Percentiles rank a stretch among this genome's conserved stretches.
phyloP scores from a whole-genome alignment of 2,113 vertebrate species.

The Apistogramma diplotaenia region DNA sequence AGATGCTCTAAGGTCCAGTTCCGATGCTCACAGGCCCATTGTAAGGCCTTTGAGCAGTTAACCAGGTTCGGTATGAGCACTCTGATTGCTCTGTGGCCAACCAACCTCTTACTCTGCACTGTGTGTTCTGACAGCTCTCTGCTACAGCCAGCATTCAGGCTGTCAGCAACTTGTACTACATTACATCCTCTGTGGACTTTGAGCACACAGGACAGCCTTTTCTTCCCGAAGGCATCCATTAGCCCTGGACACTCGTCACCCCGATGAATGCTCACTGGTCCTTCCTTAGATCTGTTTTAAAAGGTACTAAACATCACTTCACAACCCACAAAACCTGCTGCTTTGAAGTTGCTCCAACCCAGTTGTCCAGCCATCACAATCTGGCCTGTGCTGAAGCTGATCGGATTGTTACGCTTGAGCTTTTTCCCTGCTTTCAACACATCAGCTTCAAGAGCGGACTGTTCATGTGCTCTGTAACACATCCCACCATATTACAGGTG shows the following conservation, averaged over 20 bases:
- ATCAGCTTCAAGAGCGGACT: not conserved
- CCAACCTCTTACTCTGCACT: not conserved
- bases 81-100: not conserved
- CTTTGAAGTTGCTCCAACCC: not conserved
- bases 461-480: not conserved
- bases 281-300: not conserved
- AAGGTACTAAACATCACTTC: not conserved
- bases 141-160: not conserved
- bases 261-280: not conserved
- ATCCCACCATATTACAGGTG: not conserved
- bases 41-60: not conserved
- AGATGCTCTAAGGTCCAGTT: not conserved
- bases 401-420: not conserved
- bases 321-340: rapidly evolving
- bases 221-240: not conserved
- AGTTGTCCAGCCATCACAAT: not conserved
- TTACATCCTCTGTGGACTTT: not conserved
- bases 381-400: not conserved
- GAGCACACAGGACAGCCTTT: not conserved
- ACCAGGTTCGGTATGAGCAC: not conserved
- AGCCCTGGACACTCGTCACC: not conserved
- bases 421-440: not conserved
- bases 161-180: not conserved
- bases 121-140: not conserved
- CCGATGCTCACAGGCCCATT: not conserved